Evolutionary conservation across 2,113 vertebrate species (phyloP).

Genomic region (Perognathus longimembris): DNA sequence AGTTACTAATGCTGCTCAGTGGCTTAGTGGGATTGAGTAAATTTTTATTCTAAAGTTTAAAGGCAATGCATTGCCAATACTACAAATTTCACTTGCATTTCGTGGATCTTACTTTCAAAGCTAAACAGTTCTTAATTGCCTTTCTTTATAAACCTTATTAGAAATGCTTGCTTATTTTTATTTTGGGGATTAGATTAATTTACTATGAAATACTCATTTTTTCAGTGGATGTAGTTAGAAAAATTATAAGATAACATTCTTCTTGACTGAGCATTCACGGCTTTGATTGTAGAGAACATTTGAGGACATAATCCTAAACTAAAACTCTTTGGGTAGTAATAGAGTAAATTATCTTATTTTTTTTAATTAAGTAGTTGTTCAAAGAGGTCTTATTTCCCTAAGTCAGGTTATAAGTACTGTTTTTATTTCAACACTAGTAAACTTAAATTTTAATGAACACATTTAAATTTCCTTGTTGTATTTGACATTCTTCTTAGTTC

Average conservation of each 20-base stretch:
- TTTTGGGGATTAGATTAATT: conserved; percentile 58
- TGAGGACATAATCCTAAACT: conserved; percentile 59
- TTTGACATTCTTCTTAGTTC: conserved; percentile 23
- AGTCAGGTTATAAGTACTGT: too few relatives aligned
- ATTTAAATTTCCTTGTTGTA: conserved; percentile 60
- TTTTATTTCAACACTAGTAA: conserved; percentile 26
- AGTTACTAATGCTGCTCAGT: conserved; percentile 88
- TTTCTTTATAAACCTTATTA: conserved; percentile 68
- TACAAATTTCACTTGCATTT: conserved; percentile 75
- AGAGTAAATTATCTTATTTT: conserved; percentile 29
- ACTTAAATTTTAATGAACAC: conserved; percentile 66
- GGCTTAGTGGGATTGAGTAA: conserved; percentile 83
- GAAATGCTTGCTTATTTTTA: conserved; percentile 76
- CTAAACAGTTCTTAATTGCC: conserved; percentile 67
- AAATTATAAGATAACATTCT: conserved; percentile 61
- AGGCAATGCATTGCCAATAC: conserved; percentile 71
- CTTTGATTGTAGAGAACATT: conserved; percentile 57
- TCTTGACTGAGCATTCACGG: conserved; percentile 82
- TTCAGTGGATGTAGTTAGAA: conserved; percentile 64
- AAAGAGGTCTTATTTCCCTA: too few relatives aligned
- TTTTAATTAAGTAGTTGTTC: background rate
- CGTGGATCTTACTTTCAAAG: conserved; percentile 85
- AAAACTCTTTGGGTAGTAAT: conserved; percentile 61
- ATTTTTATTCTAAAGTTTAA: conserved; percentile 76
- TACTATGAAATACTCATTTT: conserved; percentile 28